Conservation (phyloP, 2,797 vertebrate genomes). For the Malacoctenus gilli region DNA sequence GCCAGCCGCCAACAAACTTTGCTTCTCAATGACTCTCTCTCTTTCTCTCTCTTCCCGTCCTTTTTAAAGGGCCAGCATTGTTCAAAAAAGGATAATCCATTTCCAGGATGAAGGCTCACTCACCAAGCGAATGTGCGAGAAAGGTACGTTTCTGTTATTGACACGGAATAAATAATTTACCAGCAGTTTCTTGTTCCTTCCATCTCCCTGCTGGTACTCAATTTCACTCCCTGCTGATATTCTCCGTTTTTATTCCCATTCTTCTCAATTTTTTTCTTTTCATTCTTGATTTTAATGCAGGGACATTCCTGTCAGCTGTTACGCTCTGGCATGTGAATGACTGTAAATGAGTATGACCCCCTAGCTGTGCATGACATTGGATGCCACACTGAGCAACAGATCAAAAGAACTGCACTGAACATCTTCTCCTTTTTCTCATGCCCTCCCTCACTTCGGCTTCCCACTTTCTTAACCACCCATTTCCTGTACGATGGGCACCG, state of each 20-base stretch:
- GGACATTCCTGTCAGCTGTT: conserved; percentile 29
- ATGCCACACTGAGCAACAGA: conserved; percentile 55
- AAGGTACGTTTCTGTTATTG: conserved; percentile 82
- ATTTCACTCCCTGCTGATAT: conserved; percentile 20
- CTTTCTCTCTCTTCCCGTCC: conserved; percentile 20
- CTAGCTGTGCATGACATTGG: conserved; percentile 51
- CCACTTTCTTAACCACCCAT: conserved; percentile 24
- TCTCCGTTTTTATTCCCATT: conserved; percentile 14
- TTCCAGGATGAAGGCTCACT: conserved; percentile 96
- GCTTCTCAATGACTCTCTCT: conserved; percentile 28
- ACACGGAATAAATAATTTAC: conserved; percentile 33
- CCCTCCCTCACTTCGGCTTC: conserved; percentile 8
- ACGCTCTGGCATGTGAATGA: conserved; percentile 40
- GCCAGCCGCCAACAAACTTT: conserved; percentile 7
- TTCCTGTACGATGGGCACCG: conserved; percentile 18
- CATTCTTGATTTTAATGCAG: conserved; percentile 35
- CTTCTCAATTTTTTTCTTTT: conserved; percentile 27
- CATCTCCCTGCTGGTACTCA: conserved; percentile 11
- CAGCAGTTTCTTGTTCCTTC: conserved; percentile 27
- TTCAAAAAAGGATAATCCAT: conserved; percentile 95
- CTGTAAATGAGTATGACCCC: conserved; percentile 48
- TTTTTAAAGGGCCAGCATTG: conserved; percentile 91
- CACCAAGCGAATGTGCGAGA: conserved; percentile 94
- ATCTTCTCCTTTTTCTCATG: conserved; percentile 29
- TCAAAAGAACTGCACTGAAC: conserved; percentile 41